Conservation (phyloP, 2,113 vertebrate species). For the Porphyrio hochstetteri region DNA sequence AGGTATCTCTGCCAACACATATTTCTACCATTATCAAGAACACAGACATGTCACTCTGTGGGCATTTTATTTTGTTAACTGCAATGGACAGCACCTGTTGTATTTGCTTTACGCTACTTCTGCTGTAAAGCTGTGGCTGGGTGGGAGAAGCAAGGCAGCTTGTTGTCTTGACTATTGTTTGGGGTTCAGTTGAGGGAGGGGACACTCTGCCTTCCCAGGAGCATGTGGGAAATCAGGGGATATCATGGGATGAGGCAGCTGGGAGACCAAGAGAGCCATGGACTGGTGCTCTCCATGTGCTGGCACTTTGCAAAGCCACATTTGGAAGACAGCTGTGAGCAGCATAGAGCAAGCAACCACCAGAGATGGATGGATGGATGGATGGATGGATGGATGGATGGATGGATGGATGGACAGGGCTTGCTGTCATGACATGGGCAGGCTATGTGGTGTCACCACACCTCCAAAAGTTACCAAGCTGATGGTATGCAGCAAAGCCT, state of each 20-base stretch:
- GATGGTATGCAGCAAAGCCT: neutral
- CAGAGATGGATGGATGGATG: neutral
- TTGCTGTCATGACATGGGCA: neutral
- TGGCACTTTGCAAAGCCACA: neutral
- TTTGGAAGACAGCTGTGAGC: neutral
- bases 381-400: neutral
- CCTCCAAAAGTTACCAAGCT: neutral
- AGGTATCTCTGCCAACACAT: neutral
- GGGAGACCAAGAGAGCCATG: neutral
- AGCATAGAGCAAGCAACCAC: neutral
- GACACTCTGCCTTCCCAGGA: neutral
- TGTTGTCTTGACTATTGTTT: fast-evolving
- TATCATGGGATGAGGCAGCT: neutral
- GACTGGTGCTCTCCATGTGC: neutral
- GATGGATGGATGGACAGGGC: neutral
- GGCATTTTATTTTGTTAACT: neutral
- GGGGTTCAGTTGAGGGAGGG: neutral
- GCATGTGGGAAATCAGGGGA: neutral
- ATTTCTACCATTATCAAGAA: neutral
- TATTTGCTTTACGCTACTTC: neutral
- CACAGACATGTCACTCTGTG: neutral
- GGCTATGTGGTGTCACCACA: neutral
- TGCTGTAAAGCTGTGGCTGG: neutral
- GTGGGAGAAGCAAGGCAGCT: neutral
- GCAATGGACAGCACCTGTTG: neutral